phyloP scores from a whole-genome alignment of 2,113 vertebrate genomes.

The Picathartes gymnocephalus region DNA sequence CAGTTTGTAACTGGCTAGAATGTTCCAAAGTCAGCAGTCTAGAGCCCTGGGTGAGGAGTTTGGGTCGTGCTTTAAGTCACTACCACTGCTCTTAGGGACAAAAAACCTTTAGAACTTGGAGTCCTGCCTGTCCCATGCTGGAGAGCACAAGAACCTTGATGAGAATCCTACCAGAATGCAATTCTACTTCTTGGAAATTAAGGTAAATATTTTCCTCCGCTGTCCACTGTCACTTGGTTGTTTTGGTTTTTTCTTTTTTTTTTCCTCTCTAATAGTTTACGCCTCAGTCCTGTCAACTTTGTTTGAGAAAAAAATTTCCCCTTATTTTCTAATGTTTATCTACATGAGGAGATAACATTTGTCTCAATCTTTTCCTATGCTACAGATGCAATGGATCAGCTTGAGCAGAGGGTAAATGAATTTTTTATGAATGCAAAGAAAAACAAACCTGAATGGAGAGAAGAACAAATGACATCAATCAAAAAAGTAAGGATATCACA shows the following conservation, averaged over 20 bases:
- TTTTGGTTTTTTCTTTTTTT: background rate
- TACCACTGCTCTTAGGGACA: constrained; percentile 59
- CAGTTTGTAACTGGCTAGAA: constrained; percentile 62
- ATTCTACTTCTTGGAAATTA: constrained; percentile 51
- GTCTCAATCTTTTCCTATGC: constrained; percentile 52
- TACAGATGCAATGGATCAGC: constrained; percentile 96
- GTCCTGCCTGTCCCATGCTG: constrained; percentile 49
- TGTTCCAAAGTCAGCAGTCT: constrained; percentile 60
- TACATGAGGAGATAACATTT: background rate
- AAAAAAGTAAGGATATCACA: constrained; percentile 85
- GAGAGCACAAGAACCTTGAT: constrained; percentile 60
- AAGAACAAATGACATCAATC: constrained; percentile 98
- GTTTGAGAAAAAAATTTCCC: background rate
- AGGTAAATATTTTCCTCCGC: constrained; percentile 47
- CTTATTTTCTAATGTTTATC: background rate
- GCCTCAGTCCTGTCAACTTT: constrained; percentile 23
- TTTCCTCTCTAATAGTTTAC: background rate
- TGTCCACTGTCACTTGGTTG: constrained; percentile 15
- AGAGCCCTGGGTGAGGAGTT: constrained; percentile 54
- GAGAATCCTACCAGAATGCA: constrained; percentile 49
- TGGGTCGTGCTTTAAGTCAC: constrained; percentile 54
- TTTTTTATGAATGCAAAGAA: constrained; percentile 98
- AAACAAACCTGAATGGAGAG: constrained; percentile 98
- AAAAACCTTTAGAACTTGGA: constrained; percentile 67
- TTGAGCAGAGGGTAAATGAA: constrained; percentile 96